Conservation (phyloP, 2,113 vertebrate genomes). For the Mustela lutreola region DNA sequence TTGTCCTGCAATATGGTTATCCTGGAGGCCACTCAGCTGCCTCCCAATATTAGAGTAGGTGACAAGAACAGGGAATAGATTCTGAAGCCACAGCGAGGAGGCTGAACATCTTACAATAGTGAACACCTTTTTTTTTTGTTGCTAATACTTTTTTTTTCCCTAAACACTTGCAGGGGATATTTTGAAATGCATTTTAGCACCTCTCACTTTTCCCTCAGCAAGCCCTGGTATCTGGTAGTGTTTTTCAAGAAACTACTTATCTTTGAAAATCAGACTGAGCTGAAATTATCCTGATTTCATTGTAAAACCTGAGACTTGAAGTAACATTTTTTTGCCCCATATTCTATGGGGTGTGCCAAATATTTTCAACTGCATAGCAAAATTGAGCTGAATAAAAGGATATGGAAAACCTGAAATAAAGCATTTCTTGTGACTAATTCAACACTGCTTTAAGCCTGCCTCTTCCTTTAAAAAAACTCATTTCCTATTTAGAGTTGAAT, state of each 20-base stretch:
- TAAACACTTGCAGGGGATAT: neutral
- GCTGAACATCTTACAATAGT: neutral
- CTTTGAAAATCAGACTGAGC: slow-evolving; percentile 55
- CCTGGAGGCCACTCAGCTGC: slow-evolving; percentile 3
- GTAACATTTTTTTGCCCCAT: neutral
- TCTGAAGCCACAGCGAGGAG: neutral
- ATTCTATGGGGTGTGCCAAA: neutral
- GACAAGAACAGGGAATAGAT: neutral
- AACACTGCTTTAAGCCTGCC: slow-evolving; percentile 28
- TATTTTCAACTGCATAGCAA: slow-evolving; percentile 43
- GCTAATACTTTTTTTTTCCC: neutral
- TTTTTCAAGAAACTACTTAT: slow-evolving; percentile 59
- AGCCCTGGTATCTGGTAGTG: slow-evolving; percentile 19
- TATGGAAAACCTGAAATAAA: slow-evolving; percentile 63
- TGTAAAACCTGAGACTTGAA: neutral
- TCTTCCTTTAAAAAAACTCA: slow-evolving; percentile 33
- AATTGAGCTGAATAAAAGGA: slow-evolving; percentile 39
- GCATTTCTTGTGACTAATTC: slow-evolving; percentile 53
- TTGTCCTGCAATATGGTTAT: slow-evolving; percentile 58
- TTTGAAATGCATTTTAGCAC: slow-evolving; percentile 57
- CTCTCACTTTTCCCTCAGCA: slow-evolving; percentile 3
- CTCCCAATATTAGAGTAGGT: neutral
- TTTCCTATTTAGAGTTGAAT: slow-evolving; percentile 43
- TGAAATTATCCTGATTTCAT: slow-evolving; percentile 40
- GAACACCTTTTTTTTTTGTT: neutral